Evolutionary conservation across 2,113 vertebrate genomes (phyloP), one percentile per base, ranked within the genome.

Genomic region (Gymnogyps californianus): DNA sequence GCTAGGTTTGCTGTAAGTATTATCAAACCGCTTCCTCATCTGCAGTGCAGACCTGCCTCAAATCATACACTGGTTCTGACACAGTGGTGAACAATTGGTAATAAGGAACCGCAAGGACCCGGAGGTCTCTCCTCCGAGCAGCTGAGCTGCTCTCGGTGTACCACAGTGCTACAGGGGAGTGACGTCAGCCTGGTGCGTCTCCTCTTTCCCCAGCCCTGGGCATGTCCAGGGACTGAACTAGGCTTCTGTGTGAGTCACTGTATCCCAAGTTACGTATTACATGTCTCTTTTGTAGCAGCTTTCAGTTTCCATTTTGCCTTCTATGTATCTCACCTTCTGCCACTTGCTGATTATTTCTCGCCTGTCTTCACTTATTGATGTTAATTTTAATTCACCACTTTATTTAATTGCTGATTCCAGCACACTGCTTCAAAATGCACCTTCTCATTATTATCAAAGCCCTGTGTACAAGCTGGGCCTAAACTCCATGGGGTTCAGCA

Each of bases 51-150:
- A 36, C 36, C 6, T 69, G 46, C 34, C 38, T 58, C 52, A 25
- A 29, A 55, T 46, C 34, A 29, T 64, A 16, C 6, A 0, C 38
- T 62, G 3, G 6, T n/a, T 87, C 69, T 66, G 47, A 42, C 14
- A 11, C 17, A 10, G 22, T 1, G 5, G 2, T 57, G 34, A 61
- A 13, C 15, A 11, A 1, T 3, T 1, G 2, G 8, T 13, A 6
- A 1, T 19, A 32, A 62, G 36, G 57, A 83, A 32, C 57, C 1
- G 2, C 36, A 17, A 52, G 21, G 8, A 38, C 7, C 18, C 0
- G 0, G 10, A 49, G 9, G 3, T 29, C 13, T 59, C 16, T 75
- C 11, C 64, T 16, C 44, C 28, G 29, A 40, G 46, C 47, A 52
- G 59, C 38, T 34, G n/a, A 26, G 13, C 8, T 62, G 51, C 18